phyloP scores from a whole-genome alignment of 1,140 invertebrate species.

The Zaprionus davidi region DNA sequence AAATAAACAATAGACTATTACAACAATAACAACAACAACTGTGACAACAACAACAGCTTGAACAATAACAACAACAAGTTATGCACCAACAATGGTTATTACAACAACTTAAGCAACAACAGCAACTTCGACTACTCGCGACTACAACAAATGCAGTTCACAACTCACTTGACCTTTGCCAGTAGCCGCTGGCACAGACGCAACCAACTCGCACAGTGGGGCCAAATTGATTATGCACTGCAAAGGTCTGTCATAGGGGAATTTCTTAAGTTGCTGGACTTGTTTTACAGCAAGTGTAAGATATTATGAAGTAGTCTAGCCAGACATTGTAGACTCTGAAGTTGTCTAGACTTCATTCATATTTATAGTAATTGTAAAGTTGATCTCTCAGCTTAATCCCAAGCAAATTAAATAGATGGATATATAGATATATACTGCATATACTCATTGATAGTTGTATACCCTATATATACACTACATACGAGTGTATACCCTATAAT shows the following conservation, averaged over 20 bases:
- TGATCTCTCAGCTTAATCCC: too few relatives aligned
- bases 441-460: too few relatives aligned
- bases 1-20: slow-evolving; percentile 10
- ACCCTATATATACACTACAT: too few relatives aligned
- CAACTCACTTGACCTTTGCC: slow-evolving; percentile 69
- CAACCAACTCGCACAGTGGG: background rate
- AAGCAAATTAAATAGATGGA: too few relatives aligned
- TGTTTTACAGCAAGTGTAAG: background rate
- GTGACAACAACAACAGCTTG: slow-evolving; percentile 12
- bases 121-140: background rate
- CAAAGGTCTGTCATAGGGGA: too few relatives aligned
- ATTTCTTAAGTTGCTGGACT: too few relatives aligned
- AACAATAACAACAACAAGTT: slow-evolving; percentile 4
- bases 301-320: background rate
- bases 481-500: too few relatives aligned
- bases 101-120: slow-evolving; percentile 15
- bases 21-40: slow-evolving; percentile 19
- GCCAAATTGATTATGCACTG: background rate
- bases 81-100: background rate
- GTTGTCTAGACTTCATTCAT: too few relatives aligned
- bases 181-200: slow-evolving; percentile 34
- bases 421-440: too few relatives aligned
- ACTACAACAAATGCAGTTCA: slow-evolving; percentile 36
- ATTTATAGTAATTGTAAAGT: too few relatives aligned
- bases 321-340: background rate